Percentiles rank a stretch among this genome's conserved stretches.
Conservation (phyloP, 2,888 invertebrate species). For the Anthrax anthrax region DNA sequence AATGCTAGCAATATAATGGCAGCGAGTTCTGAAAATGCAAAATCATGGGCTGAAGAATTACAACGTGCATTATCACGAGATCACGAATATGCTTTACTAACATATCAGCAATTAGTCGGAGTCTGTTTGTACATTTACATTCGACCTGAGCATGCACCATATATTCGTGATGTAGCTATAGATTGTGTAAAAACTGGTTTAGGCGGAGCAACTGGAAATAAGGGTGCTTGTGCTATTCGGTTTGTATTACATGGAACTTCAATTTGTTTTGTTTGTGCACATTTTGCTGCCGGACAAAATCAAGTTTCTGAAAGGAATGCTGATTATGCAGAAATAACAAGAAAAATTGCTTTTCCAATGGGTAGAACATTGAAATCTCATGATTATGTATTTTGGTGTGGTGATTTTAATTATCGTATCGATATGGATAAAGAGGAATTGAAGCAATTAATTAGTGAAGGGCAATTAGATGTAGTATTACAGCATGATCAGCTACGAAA, state of each 20-base stretch:
- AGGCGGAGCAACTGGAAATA: slow-evolving; percentile 93
- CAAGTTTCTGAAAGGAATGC: slow-evolving; percentile 90
- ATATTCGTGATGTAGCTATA: slow-evolving; percentile 81
- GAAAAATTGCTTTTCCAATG: slow-evolving; percentile 83
- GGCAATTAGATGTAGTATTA: slow-evolving; percentile 57
- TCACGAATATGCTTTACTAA: slow-evolving; percentile 80
- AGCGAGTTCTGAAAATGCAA: slow-evolving; percentile 80
- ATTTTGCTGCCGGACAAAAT: slow-evolving; percentile 97
- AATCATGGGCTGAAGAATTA: slow-evolving; percentile 87
- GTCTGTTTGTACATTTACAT: slow-evolving; percentile 94
- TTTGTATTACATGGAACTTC: slow-evolving; percentile 86
- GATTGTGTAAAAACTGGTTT: slow-evolving; percentile 97
- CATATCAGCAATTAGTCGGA: slow-evolving; percentile 91
- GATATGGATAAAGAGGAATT: slow-evolving; percentile 92
- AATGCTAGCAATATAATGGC: slow-evolving; percentile 98
- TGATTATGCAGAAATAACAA: slow-evolving; percentile 89
- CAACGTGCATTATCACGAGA: slow-evolving; percentile 75
- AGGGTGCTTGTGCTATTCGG: slow-evolving; percentile 88
- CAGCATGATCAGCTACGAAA: slow-evolving; percentile 77
- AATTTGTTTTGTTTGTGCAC: slow-evolving; percentile 94
- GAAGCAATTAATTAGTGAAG: slow-evolving; percentile 52
- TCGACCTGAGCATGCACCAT: slow-evolving; percentile 74
- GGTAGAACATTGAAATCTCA: slow-evolving; percentile 85
- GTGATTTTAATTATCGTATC: slow-evolving; percentile 97
- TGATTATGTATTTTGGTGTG: slow-evolving; percentile 98